Evolutionary conservation across 2,113 vertebrate species (phyloP), one percentile per base, ranked within the genome.

Genomic region (Mobula birostris): DNA sequence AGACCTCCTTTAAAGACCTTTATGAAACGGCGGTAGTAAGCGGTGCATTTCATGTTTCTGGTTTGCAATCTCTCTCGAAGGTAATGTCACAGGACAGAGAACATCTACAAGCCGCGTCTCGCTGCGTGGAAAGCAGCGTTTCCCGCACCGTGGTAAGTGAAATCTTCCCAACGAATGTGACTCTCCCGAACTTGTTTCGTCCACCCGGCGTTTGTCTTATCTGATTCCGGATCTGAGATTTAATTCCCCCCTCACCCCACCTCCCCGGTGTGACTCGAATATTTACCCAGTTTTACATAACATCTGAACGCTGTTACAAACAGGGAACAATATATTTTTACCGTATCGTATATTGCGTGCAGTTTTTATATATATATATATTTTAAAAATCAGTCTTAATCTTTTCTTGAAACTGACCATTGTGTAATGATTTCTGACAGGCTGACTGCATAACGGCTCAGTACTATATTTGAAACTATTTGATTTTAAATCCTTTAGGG

Each of bases 51-150:
- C 82, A 95, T 94, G 94, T 96, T 95, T 96, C 9, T 94, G 95
- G 94, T 93, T 96, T 95, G 95, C 94, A 96, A 94, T 96, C 96
- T 97, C 96, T 96, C 96, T 97, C 97, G 95, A 97, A 98, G 98
- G 97, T 98, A 97, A 99, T 98, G 97, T 97, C 97, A 95, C 95
- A 97, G 95, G 97, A 98, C 94, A 96, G 96, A 94, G 97, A 97
- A 95, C 96, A 97, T 95, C 97, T 97, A 96, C 97, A 97, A 96
- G 97, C 97, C 97, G 97, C 96, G 95, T 95, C 97, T 95, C 97
- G 97, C 96, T 97, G 98, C 96, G 96, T 97, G 96, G 98, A 98
- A 95, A 95, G 96, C 94, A 96, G 96, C 94, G 97, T 97, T 95
- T 95, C 97, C 94, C 97, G 96, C 12, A 96, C 96, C 95, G 99